Conservation (phyloP, 2,888 invertebrate genomes). For the Lampropteryx suffumata region DNA sequence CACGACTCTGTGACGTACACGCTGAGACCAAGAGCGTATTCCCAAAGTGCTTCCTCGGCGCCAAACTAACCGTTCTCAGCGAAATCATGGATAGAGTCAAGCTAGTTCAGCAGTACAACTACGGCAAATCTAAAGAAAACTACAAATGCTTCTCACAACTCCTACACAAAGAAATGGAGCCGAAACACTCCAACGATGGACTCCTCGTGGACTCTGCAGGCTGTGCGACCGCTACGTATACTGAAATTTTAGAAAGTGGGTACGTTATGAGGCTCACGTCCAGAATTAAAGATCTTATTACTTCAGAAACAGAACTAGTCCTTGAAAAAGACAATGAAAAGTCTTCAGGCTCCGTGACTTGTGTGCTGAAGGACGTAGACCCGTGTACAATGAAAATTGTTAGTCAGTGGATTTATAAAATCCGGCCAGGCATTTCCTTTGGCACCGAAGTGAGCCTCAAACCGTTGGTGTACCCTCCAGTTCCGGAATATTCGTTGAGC, state of each 20-base stretch:
- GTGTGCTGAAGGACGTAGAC: constrained; percentile 65
- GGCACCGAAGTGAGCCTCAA: constrained; percentile 64
- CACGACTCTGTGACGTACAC: constrained; percentile 64
- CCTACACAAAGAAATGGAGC: constrained; percentile 68
- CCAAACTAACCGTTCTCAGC: constrained; percentile 61
- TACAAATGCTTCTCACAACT: constrained; percentile 63
- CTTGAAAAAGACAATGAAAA: constrained; percentile 61
- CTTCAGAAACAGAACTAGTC: constrained; percentile 69
- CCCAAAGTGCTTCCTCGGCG: constrained; percentile 71
- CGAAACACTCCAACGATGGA: constrained; percentile 56
- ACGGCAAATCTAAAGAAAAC: constrained; percentile 62
- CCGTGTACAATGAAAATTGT: constrained; percentile 62
- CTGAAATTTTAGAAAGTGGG: constrained; percentile 54
- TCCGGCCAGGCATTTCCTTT: constrained; percentile 57
- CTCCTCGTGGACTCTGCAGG: constrained; percentile 64
- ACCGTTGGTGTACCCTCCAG: constrained; percentile 53
- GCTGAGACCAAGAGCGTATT: constrained; percentile 71
- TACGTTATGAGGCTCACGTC: constrained; percentile 67
- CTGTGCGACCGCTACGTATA: constrained; percentile 69
- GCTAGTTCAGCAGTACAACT: constrained; percentile 70
- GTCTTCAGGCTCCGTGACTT: constrained; percentile 57
- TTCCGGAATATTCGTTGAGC: constrained; percentile 63
- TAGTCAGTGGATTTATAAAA: constrained; percentile 67
- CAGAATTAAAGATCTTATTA: constrained; percentile 66
- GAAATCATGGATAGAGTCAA: constrained; percentile 69